Conservation (phyloP, 2,113 vertebrate species). For the Cranoglanis bouderius region DNA sequence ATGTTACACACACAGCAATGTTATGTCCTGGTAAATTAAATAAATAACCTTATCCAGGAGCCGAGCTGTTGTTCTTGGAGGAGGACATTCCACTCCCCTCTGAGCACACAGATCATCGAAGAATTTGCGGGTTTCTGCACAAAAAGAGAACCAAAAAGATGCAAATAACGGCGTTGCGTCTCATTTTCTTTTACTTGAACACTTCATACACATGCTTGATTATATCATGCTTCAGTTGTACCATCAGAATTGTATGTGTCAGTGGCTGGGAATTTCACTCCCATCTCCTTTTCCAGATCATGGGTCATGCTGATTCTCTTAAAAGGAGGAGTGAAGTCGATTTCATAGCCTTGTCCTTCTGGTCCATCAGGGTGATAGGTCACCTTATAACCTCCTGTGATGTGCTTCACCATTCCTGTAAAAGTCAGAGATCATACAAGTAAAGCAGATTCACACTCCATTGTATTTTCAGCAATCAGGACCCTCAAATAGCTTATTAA, state of each 20-base stretch:
- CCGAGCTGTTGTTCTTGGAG: slow-evolving; percentile 91
- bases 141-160: not conserved
- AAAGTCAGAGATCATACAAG: slow-evolving; percentile 30
- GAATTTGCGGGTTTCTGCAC: slow-evolving; percentile 87
- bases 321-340: slow-evolving; percentile 98
- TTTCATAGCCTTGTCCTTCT: slow-evolving; percentile 83
- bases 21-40: not conserved
- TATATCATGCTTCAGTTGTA: slow-evolving; percentile 44
- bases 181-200: not conserved
- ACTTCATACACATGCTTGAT: not conserved
- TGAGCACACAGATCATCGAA: slow-evolving; percentile 87
- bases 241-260: slow-evolving; percentile 73
- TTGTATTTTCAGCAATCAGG: not conserved
- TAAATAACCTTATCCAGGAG: slow-evolving; percentile 90
- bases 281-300: slow-evolving; percentile 87
- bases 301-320: slow-evolving; percentile 85
- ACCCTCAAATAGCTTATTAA: not conserved
- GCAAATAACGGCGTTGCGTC: too few relatives aligned
- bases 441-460: not conserved
- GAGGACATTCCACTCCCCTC: slow-evolving; percentile 87
- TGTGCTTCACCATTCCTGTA: slow-evolving; percentile 92
- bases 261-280: slow-evolving; percentile 83
- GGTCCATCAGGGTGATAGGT: slow-evolving; percentile 91
- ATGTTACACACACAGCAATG: not conserved
- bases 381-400: slow-evolving; percentile 88